phyloP scores from a whole-genome alignment of 2,797 vertebrate species.

The Hephaestus fuliginosus region DNA sequence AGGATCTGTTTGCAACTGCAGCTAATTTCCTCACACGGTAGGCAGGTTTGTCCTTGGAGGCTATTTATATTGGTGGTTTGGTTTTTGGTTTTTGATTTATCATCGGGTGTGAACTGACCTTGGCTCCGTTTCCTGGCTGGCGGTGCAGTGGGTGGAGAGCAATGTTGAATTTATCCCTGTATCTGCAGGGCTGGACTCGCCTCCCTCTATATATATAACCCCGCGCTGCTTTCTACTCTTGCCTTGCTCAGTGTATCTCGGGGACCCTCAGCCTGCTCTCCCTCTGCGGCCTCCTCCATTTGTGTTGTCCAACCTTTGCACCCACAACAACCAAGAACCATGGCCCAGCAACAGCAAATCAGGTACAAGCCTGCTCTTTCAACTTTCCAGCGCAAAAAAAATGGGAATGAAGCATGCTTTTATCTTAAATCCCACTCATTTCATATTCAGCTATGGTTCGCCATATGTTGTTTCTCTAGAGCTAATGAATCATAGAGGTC shows the following conservation, averaged over 20 bases:
- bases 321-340: slow-evolving; percentile 59
- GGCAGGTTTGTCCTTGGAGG: slow-evolving; percentile 14
- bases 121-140: slow-evolving; percentile 59
- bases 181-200: slow-evolving; percentile 51
- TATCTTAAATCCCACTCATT: too few species aligned
- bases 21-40: not conserved
- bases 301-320: slow-evolving; percentile 47
- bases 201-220: slow-evolving; percentile 72
- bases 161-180: slow-evolving; percentile 36
- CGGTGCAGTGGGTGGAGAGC: slow-evolving; percentile 66
- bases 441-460: not conserved
- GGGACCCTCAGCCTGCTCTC: slow-evolving; percentile 73
- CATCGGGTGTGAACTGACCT: slow-evolving; percentile 5
- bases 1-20: not conserved
- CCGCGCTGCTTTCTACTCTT: slow-evolving; percentile 44
- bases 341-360: slow-evolving; percentile 81
- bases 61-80: slow-evolving; percentile 36
- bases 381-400: not conserved
- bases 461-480: not conserved
- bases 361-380: slow-evolving; percentile 65
- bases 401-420: not conserved
- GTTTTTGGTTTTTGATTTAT: slow-evolving; percentile 31
- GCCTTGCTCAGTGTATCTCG: slow-evolving; percentile 76
- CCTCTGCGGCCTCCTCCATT: slow-evolving; percentile 47
- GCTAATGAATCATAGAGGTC: not conserved